Base-by-base conservation (phyloP, 2,797 vertebrate genomes). In the Enteromius thamalakanensis region DNA sequence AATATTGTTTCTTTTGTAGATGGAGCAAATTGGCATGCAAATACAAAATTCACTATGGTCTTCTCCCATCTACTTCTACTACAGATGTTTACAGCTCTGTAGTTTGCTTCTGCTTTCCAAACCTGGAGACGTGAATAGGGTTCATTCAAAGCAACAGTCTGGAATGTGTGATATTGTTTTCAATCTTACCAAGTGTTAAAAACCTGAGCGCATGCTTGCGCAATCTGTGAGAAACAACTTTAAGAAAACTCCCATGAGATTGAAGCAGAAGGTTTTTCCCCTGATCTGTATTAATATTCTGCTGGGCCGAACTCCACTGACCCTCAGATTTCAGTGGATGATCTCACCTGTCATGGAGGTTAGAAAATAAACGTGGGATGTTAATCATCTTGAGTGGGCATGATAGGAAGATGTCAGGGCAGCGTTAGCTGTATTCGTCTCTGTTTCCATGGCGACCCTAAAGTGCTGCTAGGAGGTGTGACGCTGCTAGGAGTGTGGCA, bases 401-500 rank as follows among this genome's bases (percentile, higher is more conserved):
- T 68, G 15, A 64, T 82, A 80, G 45, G 76, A 84, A 80, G 64
- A 81, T 83, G 82, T 84, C 82, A 87, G 84, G 88, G 89, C 90
- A 91, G 87, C 78, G 84, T 85, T 90, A 91, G 90, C 86, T 87
- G 86, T 90, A 91, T 91, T 92, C 89, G 34, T 93, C 89, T 84
- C 87, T 92, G 95, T 95, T 95, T 94, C 94, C 94, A 95, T 95
- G 92, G 92, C 84, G 85, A 95, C 93, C 89, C 76, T 37, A 92
- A 92, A 91, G 92, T 91, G 91, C 91, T 89, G 90, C 87, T 90
- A 86, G 69, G 90, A 91, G 90, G 84, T 90, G 91, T 93, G 93
- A 94, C 93, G 90, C 88, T 88, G 87, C 81, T 91, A 51, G 90
- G 90, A 93, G 89, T 84, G 68, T 88, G 84, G 90, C 62, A 84